Evolutionary conservation across 2,797 vertebrate genomes (phyloP).

Genomic region (Erithacus rubecula): DNA sequence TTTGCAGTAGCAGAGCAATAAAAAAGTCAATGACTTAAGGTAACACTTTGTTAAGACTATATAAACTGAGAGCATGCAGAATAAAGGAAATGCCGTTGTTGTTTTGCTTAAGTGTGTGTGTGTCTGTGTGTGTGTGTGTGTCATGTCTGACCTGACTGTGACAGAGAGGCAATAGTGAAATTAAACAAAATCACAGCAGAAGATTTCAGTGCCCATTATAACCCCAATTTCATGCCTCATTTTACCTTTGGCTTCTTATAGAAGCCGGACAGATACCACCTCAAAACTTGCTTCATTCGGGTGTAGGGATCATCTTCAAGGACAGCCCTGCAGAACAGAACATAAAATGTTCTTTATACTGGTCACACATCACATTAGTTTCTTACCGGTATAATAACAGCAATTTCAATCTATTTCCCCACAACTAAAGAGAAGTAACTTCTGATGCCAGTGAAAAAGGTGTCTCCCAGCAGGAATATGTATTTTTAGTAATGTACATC

Average conservation of each 20-base stretch:
- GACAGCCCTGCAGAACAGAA: slow-evolving; percentile 77
- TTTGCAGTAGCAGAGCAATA: neutral
- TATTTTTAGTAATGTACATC: accelerated
- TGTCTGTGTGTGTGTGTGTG: too few relatives aligned
- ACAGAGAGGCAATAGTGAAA: neutral
- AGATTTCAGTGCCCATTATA: neutral
- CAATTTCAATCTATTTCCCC: neutral
- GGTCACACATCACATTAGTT: neutral
- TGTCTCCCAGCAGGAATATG: neutral
- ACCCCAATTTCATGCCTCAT: neutral
- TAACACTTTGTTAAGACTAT: too few relatives aligned
- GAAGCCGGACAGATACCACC: slow-evolving; percentile 97
- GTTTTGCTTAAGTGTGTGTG: too few relatives aligned
- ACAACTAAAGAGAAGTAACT: neutral
- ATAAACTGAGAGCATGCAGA: too few relatives aligned
- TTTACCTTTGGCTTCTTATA: slow-evolving; percentile 98
- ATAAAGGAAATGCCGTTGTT: too few relatives aligned
- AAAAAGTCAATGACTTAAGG: too few relatives aligned
- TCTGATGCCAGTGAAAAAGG: neutral
- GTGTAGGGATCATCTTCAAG: slow-evolving; percentile 86
- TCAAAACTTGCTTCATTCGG: slow-evolving; percentile 92
- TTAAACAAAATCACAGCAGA: neutral
- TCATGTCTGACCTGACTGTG: too few relatives aligned
- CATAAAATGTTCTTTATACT: neutral
- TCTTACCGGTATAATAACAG: neutral